phyloP scores from a whole-genome alignment of 2,113 vertebrate species.

The Melanotaenia duboulayi region DNA sequence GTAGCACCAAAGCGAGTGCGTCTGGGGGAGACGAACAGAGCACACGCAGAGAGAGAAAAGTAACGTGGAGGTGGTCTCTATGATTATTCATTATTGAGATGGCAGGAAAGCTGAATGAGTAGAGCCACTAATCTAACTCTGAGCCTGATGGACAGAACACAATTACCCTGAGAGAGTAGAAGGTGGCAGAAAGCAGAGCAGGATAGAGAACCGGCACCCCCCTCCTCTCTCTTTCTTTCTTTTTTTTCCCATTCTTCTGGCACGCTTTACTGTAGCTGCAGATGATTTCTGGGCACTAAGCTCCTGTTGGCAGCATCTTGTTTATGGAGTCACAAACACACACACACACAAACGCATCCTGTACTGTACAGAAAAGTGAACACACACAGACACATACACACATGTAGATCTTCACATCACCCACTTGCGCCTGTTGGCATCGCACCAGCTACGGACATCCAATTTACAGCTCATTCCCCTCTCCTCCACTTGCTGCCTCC shows the following conservation, averaged over 20 bases:
- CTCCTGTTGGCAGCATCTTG: constrained; percentile 72
- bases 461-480: constrained; percentile 55
- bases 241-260: constrained; percentile 46
- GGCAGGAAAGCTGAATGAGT: constrained; percentile 66
- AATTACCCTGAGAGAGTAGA: constrained; percentile 65
- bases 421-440: constrained; percentile 61
- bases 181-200: constrained; percentile 36
- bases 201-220: constrained; percentile 6
- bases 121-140: constrained; percentile 73
- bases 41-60: constrained; percentile 13
- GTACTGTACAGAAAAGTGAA: neutral
- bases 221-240: neutral
- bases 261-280: constrained; percentile 64
- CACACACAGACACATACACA: constrained; percentile 34
- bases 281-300: constrained; percentile 76
- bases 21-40: neutral
- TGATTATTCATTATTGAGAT: constrained; percentile 74
- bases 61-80: constrained; percentile 49
- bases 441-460: constrained; percentile 59
- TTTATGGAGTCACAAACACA: constrained; percentile 48
- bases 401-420: constrained; percentile 48
- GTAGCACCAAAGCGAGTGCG: neutral
- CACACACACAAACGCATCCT: constrained; percentile 3
- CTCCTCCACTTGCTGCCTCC: constrained; percentile 38
- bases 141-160: constrained; percentile 78